Conservation (phyloP, 2,113 vertebrate species). For the Speoplatyrhinus poulsoni region DNA sequence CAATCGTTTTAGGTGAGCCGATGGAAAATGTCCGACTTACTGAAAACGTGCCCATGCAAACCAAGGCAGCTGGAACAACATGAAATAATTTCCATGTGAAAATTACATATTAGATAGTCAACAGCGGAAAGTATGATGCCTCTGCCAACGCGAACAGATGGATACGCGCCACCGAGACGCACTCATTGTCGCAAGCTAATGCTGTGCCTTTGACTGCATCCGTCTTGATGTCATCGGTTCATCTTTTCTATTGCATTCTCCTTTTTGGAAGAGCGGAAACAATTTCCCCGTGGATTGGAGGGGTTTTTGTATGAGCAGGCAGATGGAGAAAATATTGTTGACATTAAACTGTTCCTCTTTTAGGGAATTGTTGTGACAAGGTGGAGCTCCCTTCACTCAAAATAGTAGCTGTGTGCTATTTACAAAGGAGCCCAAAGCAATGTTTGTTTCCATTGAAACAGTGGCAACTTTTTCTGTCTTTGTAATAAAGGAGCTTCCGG, state of each 20-base stretch:
- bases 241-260: constrained; percentile 60
- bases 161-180: constrained; percentile 59
- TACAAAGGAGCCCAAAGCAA: constrained; percentile 76
- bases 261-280: constrained; percentile 51
- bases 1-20: too few relatives aligned
- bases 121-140: constrained; percentile 53
- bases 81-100: constrained; percentile 49
- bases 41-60: constrained; percentile 48
- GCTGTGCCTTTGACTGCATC: constrained; percentile 42
- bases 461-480: constrained; percentile 65
- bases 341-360: constrained; percentile 83
- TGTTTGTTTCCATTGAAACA: constrained; percentile 76
- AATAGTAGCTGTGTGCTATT: constrained; percentile 79
- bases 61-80: constrained; percentile 45
- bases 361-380: constrained; percentile 81
- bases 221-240: constrained; percentile 68
- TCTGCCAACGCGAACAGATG: constrained; percentile 60
- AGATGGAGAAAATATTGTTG: constrained; percentile 80
- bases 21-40: too few relatives aligned
- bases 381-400: constrained; percentile 79
- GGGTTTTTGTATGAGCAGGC: constrained; percentile 73
- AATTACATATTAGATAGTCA: constrained; percentile 53
- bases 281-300: constrained; percentile 69
- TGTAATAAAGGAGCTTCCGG: constrained; percentile 72
- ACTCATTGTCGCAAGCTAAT: constrained; percentile 53